phyloP scores from a whole-genome alignment of 2,113 vertebrate species.

The Thalassoma bifasciatum region DNA sequence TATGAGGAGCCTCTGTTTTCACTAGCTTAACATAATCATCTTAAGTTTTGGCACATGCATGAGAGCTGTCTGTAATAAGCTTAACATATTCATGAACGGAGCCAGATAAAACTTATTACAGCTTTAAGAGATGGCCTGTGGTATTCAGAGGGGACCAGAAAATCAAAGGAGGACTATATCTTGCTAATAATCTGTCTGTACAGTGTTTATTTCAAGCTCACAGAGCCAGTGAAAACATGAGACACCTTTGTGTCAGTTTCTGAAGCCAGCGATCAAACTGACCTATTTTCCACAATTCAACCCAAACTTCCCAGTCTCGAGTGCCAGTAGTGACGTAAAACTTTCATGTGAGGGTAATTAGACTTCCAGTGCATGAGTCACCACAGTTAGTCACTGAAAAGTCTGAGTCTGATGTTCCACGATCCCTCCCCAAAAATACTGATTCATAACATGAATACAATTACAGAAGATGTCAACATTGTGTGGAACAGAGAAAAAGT shows the following conservation, averaged over 20 bases:
- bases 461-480: not conserved
- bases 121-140: slow-evolving; percentile 28
- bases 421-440: slow-evolving; percentile 34
- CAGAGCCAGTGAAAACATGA: slow-evolving; percentile 11
- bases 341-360: slow-evolving; percentile 71
- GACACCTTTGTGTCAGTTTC: slow-evolving; percentile 25
- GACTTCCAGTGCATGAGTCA: slow-evolving; percentile 68
- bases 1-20: slow-evolving; percentile 34
- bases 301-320: slow-evolving; percentile 27
- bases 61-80: slow-evolving; percentile 61
- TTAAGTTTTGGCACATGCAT: slow-evolving; percentile 47
- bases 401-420: slow-evolving; percentile 65
- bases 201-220: slow-evolving; percentile 9
- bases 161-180: slow-evolving; percentile 37
- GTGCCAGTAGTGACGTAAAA: slow-evolving; percentile 48
- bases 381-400: slow-evolving; percentile 52
- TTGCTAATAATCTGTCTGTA: not conserved
- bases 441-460: slow-evolving; percentile 44
- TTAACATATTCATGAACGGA: slow-evolving; percentile 71
- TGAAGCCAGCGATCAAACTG: slow-evolving; percentile 33
- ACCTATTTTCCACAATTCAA: slow-evolving; percentile 60
- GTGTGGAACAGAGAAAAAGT: not conserved
- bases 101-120: slow-evolving; percentile 45
- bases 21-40: slow-evolving; percentile 53
- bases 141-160: slow-evolving; percentile 20